Percentiles rank a stretch among this genome's conserved stretches.
phyloP scores from a whole-genome alignment of 1,140 invertebrate genomes.

The Lethocerus indicus region DNA sequence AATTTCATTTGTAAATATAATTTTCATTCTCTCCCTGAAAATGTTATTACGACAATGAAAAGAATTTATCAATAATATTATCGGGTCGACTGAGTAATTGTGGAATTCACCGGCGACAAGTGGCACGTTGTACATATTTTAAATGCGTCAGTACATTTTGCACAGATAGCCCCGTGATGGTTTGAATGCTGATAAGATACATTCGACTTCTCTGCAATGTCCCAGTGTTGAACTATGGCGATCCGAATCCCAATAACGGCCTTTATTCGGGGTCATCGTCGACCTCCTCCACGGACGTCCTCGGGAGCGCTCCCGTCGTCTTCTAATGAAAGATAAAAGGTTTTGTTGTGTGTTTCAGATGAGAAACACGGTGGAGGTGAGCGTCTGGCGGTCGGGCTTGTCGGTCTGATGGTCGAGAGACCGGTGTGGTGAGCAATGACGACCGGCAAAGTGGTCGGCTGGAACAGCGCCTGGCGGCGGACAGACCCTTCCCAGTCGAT shows the following conservation, averaged over 20 bases:
- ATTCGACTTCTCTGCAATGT: background rate
- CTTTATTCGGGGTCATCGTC: no score
- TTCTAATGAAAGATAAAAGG: background rate
- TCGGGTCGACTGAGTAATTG: no score
- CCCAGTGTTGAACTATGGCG: background rate
- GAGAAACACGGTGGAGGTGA: slow-evolving; percentile 60
- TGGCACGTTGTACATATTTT: no score
- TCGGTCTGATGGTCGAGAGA: slow-evolving; percentile 73
- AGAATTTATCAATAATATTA: no score
- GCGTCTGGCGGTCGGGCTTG: slow-evolving; percentile 93
- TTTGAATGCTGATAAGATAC: background rate
- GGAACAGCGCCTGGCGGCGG: slow-evolving; percentile 68
- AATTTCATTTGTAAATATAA: no score
- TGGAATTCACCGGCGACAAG: no score
- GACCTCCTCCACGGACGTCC: no score
- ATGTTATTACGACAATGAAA: no score
- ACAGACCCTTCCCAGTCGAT: slow-evolving; percentile 86
- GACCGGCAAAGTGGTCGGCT: slow-evolving; percentile 60
- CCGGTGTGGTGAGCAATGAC: slow-evolving; percentile 43
- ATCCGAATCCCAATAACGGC: no score
- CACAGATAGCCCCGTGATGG: background rate
- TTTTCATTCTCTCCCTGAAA: no score
- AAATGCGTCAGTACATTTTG: no score
- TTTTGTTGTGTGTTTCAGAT: slow-evolving; percentile 22
- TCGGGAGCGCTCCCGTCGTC: background rate